Base-by-base conservation (phyloP, 1,140 invertebrate genomes). In the Chironomus tepperi region DNA sequence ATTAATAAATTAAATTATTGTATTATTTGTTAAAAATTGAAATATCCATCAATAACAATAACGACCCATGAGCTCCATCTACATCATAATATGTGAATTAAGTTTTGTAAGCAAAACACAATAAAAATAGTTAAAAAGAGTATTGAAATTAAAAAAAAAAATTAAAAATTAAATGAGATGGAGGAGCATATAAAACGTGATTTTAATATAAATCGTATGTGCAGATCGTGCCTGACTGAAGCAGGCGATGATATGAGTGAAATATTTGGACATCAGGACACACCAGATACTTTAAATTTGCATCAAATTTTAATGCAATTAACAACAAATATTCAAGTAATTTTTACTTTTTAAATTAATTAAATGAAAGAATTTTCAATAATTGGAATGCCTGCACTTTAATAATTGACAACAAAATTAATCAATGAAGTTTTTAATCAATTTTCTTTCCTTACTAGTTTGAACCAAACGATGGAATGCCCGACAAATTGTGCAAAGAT, bases 261-360 rank as follows among this genome's bases (percentile, higher is more conserved):
- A 21, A 70, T 70, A 18, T 70, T 70, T 70, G 16, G 16, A 7
- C 16, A 70, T 10, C 16, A 21, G 9, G 65, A 70, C 18, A 16
- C 16, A 19, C 19, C 65, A 19, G 19, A 70, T 18, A 70, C 16
- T 10, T 18, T 70, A 70, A 70, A 70, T 70, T 70, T 70, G 18
- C n/a, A 10, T 18, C 65, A 70, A 21, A 21, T 70, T 18, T 70
- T 70, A 21, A 16, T 19, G n/a, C 65, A 19, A 70, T 19, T 70
- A 70, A 19, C 65, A 19, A 18, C 65, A 70, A 70, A 70, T 18
- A 10, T 70, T 70, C 65, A 70, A 21, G 65, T 70, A 70, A 70
- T 18, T 70, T 18, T 7, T 19, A 12, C 3, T n/a, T 9, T 19
- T 67, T 67, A 70, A 21, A 9, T 70, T 8, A 70, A 16, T 21